These are phyloP conservation scores for Nymphalis c-album DNA, from an alignment of 2,888 invertebrate species.

Conservation along the genomic window DNA sequence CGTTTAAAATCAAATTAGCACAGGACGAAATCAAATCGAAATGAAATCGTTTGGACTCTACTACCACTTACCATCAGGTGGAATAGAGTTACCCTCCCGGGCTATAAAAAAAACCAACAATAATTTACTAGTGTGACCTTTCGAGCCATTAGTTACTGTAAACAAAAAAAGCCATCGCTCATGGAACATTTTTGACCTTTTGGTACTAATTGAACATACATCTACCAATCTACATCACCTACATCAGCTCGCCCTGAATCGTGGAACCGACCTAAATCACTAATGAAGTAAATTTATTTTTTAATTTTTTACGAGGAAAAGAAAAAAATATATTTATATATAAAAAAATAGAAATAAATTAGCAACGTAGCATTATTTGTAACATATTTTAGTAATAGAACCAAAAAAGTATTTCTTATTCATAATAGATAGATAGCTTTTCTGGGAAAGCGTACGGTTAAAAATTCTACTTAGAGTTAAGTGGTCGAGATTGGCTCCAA, in stretches of 20 bases:
- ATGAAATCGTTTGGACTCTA: too few relatives aligned
- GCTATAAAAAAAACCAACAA: too few relatives aligned
- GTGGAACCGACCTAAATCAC: not conserved
- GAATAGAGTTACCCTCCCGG: too few relatives aligned
- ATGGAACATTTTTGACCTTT: not conserved
- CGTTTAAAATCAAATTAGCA: not conserved
- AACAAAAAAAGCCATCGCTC: not conserved
- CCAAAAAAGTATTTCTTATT: too few relatives aligned
- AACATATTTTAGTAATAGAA: too few relatives aligned
- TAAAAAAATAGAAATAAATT: not conserved
- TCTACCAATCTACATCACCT: not conserved
- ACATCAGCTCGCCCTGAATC: not conserved
- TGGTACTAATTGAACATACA: not conserved
- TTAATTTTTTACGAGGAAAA: not conserved
- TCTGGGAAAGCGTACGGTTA: too few relatives aligned
- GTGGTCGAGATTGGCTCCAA: too few relatives aligned
- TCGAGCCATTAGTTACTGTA: slow-evolving; percentile 1
- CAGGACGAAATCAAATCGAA: not conserved
- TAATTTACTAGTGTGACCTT: not conserved
- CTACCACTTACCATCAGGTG: too few relatives aligned
- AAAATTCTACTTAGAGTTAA: too few relatives aligned
- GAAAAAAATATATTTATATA: too few relatives aligned
- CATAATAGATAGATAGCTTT: too few relatives aligned
- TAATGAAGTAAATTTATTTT: slow-evolving; percentile 2
- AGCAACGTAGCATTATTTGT: too few relatives aligned